These are phyloP conservation scores for Aphelocoma coerulescens DNA, from an alignment of 2,113 vertebrate genomes.

Conservation along the genomic window DNA sequence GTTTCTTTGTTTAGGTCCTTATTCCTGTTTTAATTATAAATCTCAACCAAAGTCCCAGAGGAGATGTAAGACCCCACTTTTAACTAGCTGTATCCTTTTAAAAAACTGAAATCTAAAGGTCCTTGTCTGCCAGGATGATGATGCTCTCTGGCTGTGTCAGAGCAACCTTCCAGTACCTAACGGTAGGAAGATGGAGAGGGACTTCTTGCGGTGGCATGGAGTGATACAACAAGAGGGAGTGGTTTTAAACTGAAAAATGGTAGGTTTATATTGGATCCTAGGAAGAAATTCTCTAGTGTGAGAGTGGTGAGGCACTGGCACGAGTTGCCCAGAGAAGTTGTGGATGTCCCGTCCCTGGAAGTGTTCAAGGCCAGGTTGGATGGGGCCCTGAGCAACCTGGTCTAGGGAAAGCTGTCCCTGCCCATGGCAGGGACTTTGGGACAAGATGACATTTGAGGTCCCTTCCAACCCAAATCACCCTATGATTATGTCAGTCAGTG, in stretches of 20 bases:
- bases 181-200: neutral
- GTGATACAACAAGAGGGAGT: neutral
- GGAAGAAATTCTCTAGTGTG: neutral
- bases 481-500: neutral
- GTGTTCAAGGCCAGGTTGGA: neutral
- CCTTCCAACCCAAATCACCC: neutral
- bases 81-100: neutral
- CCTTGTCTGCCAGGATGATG: neutral
- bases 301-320: neutral
- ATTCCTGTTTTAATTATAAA: neutral
- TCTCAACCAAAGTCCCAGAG: neutral
- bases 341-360: neutral
- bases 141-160: neutral
- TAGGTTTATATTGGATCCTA: neutral
- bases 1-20: neutral
- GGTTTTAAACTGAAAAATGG: neutral
- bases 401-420: neutral
- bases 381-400: neutral
- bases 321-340: neutral
- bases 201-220: neutral
- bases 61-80: neutral
- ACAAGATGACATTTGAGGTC: neutral
- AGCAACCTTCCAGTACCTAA: neutral
- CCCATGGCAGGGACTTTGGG: neutral
- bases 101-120: neutral